These are phyloP conservation scores for Bicyclus anynana DNA, from an alignment of 1,140 invertebrate genomes.

Conservation along the genomic window DNA sequence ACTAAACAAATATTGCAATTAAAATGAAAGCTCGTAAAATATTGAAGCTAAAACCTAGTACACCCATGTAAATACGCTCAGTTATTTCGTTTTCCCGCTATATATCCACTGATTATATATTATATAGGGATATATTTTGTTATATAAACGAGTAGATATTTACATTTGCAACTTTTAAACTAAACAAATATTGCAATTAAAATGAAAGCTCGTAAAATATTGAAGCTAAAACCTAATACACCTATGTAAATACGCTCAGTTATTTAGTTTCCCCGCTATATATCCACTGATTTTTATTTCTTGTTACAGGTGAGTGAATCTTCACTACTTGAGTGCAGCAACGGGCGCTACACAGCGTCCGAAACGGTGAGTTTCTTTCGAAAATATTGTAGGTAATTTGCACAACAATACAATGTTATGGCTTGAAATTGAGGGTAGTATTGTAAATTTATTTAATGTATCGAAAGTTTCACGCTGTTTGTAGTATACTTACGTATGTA, in stretches of 20 bases:
- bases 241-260: not conserved
- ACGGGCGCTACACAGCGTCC: conserved; percentile 71
- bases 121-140: no score
- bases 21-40: no score
- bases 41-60: no score
- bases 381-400: conserved; percentile 27
- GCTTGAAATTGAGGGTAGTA: not conserved
- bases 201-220: no score
- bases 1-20: no score
- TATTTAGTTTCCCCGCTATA: not conserved
- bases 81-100: not conserved
- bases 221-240: no score
- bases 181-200: no score
- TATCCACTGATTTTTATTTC: conserved; percentile 19
- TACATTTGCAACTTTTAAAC: no score
- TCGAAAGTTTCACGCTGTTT: no score
- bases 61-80: not conserved
- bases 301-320: conserved; percentile 73
- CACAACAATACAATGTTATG: not conserved
- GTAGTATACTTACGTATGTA: no score
- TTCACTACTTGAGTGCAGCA: conserved; percentile 76
- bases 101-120: not conserved
- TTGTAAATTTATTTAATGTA: no score
- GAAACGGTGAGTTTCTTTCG: conserved; percentile 66
- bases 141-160: no score